These are phyloP conservation scores for Rhysida immarginata DNA, from an alignment of 1,140 invertebrate genomes.

Conservation along the genomic window DNA sequence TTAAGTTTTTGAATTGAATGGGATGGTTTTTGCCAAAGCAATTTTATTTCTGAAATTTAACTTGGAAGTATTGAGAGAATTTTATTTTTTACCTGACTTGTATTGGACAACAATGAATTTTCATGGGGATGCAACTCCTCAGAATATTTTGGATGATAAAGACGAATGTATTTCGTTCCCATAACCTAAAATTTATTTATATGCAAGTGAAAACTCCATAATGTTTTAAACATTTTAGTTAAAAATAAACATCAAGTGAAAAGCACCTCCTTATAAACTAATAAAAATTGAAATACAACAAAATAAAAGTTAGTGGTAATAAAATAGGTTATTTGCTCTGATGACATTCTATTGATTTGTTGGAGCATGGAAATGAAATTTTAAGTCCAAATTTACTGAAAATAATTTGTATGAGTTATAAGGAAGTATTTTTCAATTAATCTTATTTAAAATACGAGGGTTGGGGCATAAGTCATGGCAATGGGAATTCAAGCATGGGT, in stretches of 20 bases:
- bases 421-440: not conserved
- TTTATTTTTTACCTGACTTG: constrained; percentile 34
- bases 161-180: constrained; percentile 67
- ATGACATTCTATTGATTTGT: not conserved
- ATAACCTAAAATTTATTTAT: constrained; percentile 40
- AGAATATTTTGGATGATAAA: constrained; percentile 57
- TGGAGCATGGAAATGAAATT: not conserved
- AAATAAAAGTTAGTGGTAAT: not conserved
- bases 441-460: constrained; percentile 29
- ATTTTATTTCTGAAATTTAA: too few species aligned
- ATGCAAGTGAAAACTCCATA: not conserved
- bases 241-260: not conserved
- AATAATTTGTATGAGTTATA: not conserved
- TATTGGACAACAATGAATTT: constrained; percentile 58
- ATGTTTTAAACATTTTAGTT: not conserved
- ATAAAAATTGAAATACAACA: not conserved
- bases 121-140: constrained; percentile 63
- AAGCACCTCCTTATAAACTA: not conserved
- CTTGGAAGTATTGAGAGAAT: too few species aligned
- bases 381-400: not conserved
- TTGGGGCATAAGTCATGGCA: too few species aligned
- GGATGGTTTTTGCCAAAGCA: too few species aligned
- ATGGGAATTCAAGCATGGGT: too few species aligned
- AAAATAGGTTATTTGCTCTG: not conserved
- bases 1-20: too few species aligned